Percentiles rank a stretch among this genome's conserved stretches.
Evolutionary conservation across 92 coral and sea anemone genomes (phyloP).

Genomic region (Pocillopora meandrina): DNA sequence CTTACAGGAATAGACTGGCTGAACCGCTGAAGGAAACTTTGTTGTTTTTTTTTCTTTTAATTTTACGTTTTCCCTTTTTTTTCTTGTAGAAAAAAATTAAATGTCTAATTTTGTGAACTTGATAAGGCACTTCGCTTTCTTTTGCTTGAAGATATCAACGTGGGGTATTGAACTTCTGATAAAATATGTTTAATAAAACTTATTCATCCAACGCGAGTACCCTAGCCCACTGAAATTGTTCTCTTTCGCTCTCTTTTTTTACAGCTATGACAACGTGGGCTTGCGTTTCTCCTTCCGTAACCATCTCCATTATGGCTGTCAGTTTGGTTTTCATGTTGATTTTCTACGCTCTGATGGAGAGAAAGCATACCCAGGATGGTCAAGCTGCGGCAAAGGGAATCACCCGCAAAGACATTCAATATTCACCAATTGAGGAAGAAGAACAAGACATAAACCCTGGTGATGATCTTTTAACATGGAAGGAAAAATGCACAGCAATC

Average conservation of each 20-base stretch:
- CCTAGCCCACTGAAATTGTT: background rate
- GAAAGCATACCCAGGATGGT: conserved; percentile 62
- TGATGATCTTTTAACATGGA: conserved; percentile 61
- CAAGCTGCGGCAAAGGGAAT: conserved; percentile 14
- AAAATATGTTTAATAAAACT: too few relatives aligned
- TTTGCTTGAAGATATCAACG: too few relatives aligned
- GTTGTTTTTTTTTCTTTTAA: too few relatives aligned
- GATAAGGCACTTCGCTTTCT: too few relatives aligned
- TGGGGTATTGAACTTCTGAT: too few relatives aligned
- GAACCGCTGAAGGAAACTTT: too few relatives aligned
- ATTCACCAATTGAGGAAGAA: conserved; percentile 68
- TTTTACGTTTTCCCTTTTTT: too few relatives aligned
- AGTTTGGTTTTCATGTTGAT: conserved; percentile 66
- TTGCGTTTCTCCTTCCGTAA: conserved; percentile 73
- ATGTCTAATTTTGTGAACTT: too few relatives aligned
- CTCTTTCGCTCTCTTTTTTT: background rate
- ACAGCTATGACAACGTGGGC: conserved; percentile 94
- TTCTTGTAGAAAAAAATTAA: too few relatives aligned
- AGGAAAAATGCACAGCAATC: conserved; percentile 63
- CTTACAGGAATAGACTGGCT: too few relatives aligned
- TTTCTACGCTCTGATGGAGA: conserved; percentile 83
- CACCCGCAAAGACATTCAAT: conserved; percentile 61
- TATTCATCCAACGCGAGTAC: background rate
- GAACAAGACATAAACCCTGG: conserved; percentile 23
- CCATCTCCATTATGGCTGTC: conserved; percentile 77